phyloP scores from a whole-genome alignment of 1,140 invertebrate genomes.

The Lithobius niger region DNA sequence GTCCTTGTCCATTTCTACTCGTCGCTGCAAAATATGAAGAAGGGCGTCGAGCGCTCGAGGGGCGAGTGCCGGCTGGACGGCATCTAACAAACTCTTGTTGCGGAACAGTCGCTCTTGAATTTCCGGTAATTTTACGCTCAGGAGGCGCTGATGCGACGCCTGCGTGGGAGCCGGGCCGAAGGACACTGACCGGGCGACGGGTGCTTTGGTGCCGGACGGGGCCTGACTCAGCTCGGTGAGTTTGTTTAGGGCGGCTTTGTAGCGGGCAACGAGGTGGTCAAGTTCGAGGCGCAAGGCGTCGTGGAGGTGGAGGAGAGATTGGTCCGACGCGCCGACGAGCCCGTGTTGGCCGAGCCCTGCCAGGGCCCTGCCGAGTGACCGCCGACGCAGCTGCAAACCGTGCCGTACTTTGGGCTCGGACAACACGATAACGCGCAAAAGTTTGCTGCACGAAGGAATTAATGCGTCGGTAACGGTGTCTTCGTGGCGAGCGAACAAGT shows the following conservation, averaged over 20 bases:
- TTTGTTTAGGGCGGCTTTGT: constrained; percentile 73
- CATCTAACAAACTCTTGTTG: constrained; percentile 76
- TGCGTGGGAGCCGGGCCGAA: constrained; percentile 56
- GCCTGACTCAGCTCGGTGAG: constrained; percentile 58
- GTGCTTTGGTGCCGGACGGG: constrained; percentile 26
- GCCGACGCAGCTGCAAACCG: constrained; percentile 45
- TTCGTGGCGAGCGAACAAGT: constrained; percentile 54
- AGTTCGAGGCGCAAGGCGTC: constrained; percentile 52
- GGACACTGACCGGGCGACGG: not conserved
- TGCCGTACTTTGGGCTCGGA: constrained; percentile 42
- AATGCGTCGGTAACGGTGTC: constrained; percentile 18
- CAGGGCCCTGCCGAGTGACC: constrained; percentile 64
- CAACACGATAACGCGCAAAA: constrained; percentile 41
- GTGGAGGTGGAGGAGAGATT: constrained; percentile 42
- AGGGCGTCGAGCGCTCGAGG: constrained; percentile 42
- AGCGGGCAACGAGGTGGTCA: constrained; percentile 64
- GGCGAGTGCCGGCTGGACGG: constrained; percentile 51
- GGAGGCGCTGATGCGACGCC: constrained; percentile 73
- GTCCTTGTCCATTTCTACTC: constrained; percentile 56
- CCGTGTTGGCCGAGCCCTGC: constrained; percentile 76
- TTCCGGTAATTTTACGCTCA: constrained; percentile 57
- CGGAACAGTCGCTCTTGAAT: constrained; percentile 75
- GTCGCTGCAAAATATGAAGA: constrained; percentile 43
- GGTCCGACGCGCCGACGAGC: constrained; percentile 47
- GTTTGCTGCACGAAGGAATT: constrained; percentile 40